Percentiles rank a stretch among this genome's conserved stretches.
phyloP scores from a whole-genome alignment of 2,888 invertebrate genomes.

The Drosophila melanosoma region DNA sequence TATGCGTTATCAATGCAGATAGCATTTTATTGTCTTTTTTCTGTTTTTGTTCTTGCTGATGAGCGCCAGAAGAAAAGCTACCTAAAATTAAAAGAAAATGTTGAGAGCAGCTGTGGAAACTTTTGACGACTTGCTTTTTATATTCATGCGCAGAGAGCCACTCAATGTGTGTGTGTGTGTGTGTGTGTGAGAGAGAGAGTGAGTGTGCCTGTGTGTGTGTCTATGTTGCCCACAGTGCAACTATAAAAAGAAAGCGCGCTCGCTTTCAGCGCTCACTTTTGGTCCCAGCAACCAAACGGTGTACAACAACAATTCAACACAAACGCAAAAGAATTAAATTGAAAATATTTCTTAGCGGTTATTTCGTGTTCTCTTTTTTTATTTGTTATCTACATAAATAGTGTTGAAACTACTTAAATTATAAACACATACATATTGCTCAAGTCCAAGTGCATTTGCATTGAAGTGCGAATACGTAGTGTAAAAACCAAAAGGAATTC shows the following conservation, averaged over 20 bases:
- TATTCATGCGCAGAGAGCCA: constrained; percentile 40
- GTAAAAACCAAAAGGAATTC: constrained; percentile 44
- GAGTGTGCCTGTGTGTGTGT: constrained; percentile 19
- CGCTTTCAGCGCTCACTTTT: constrained; percentile 83
- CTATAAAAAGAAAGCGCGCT: constrained; percentile 75
- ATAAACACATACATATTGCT: constrained; percentile 33
- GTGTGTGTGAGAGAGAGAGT: constrained; percentile 1
- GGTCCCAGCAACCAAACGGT: constrained; percentile 82
- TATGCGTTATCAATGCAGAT: constrained; percentile 49
- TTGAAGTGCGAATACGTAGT: constrained; percentile 56
- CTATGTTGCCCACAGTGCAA: constrained; percentile 37
- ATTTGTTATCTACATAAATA: constrained; percentile 28
- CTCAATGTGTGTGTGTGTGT: not conserved
- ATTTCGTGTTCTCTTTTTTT: constrained; percentile 27
- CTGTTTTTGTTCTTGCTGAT: constrained; percentile 1
- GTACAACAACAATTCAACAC: constrained; percentile 50
- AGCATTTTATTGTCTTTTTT: constrained; percentile 18
- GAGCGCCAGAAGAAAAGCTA: constrained; percentile 31
- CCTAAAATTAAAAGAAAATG: constrained; percentile 71
- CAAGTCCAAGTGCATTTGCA: constrained; percentile 61
- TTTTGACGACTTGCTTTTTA: constrained; percentile 40
- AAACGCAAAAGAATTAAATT: constrained; percentile 30
- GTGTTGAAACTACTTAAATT: constrained; percentile 29
- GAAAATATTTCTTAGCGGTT: constrained; percentile 5
- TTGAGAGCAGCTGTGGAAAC: constrained; percentile 54